Evolutionary conservation across 2,113 vertebrate species (phyloP).

Genomic region (Xenopus laevis): DNA sequence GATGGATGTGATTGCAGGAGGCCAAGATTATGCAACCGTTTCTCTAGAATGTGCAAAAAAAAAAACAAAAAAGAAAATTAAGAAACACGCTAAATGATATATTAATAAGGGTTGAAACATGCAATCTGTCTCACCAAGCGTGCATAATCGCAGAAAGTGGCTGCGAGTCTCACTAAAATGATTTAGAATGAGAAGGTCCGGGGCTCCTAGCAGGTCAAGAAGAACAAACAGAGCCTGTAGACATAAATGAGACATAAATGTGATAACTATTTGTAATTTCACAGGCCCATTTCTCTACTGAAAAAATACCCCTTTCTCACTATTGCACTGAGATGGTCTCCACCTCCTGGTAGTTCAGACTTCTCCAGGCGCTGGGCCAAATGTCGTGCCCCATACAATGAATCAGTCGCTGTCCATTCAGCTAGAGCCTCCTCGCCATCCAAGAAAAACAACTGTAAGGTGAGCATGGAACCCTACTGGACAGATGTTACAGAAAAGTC

Average conservation of each 20-base stretch:
- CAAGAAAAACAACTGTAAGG: conserved; percentile 83
- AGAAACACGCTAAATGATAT: background rate
- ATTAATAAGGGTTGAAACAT: background rate
- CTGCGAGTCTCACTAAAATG: conserved; percentile 76
- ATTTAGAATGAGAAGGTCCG: conserved; percentile 74
- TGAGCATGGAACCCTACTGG: conserved; percentile 51
- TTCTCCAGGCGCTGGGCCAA: conserved; percentile 73
- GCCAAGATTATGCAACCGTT: conserved; percentile 73
- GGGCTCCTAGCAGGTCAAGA: conserved; percentile 79
- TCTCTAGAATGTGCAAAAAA: conserved; percentile 63
- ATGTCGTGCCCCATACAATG: conserved; percentile 84
- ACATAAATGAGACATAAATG: background rate
- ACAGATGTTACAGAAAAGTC: background rate
- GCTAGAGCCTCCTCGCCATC: conserved; percentile 84
- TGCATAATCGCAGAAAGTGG: conserved; percentile 13
- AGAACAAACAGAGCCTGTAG: conserved; percentile 82
- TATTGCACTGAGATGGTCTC: conserved; percentile 12
- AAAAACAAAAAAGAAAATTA: background rate
- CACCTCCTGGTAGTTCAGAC: conserved; percentile 51
- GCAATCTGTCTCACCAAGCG: conserved; percentile 5
- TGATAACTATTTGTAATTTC: background rate
- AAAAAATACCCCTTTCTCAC: conserved; percentile 1
- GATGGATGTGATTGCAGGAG: conserved; percentile 66
- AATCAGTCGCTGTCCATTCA: conserved; percentile 79
- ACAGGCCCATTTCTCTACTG: background rate